A percentile compares a stretch with the other conserved stretches of the same genome.
Evolutionary conservation across 2,113 vertebrate species (phyloP).

Genomic region (Noturus placidus): DNA sequence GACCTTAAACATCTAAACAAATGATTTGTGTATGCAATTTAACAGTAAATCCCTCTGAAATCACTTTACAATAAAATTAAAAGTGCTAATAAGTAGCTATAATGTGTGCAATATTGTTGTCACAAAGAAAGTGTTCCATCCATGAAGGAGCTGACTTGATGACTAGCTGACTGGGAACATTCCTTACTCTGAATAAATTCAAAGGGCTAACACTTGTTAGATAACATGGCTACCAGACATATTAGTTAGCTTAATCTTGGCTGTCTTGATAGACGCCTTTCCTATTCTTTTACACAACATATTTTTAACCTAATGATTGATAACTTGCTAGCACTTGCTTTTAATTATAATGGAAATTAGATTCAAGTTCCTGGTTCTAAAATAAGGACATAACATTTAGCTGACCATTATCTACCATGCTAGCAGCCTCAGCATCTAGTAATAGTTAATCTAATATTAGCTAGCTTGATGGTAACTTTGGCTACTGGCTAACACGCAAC

Average conservation of each 20-base stretch:
- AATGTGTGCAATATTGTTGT: not conserved
- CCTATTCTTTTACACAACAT: not conserved
- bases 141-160: not conserved
- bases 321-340: not conserved
- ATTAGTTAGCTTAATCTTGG: not conserved
- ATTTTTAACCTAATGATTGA: not conserved
- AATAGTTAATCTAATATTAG: not conserved
- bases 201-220: not conserved
- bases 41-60: not conserved
- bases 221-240: not conserved
- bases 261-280: not conserved
- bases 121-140: not conserved
- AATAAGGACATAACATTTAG: not conserved
- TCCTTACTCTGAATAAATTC: not conserved
- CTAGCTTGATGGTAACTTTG: not conserved
- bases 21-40: not conserved
- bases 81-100: not conserved
- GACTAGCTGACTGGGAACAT: not conserved
- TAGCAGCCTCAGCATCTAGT: not conserved
- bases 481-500: not conserved
- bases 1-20: not conserved
- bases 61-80: not conserved
- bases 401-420: not conserved
- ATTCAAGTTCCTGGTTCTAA: not conserved
- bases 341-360: not conserved